Percentiles rank a stretch among this genome's conserved stretches.
These are phyloP conservation scores for Stenurella melanura DNA, from an alignment of 2,888 invertebrate species.

Conservation along the genomic window DNA sequence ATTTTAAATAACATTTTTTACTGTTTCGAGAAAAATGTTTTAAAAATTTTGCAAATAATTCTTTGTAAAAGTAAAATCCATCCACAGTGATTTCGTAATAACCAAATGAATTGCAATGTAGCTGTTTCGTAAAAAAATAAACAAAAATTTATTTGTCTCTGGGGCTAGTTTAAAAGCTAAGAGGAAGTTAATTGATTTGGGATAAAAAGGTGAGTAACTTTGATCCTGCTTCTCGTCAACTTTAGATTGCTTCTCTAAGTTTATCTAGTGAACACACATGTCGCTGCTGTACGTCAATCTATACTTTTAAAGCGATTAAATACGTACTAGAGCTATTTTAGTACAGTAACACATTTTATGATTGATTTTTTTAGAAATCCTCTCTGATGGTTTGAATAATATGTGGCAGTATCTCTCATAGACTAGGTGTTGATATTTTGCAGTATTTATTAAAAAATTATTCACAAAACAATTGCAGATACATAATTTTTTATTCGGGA, in stretches of 20 bases:
- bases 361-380: conserved; percentile 31
- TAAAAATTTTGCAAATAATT: no score
- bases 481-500: no score
- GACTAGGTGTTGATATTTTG: background rate
- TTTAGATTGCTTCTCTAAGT: conserved; percentile 69
- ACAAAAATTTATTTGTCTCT: conserved; percentile 51
- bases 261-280: conserved; percentile 67
- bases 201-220: conserved; percentile 69
- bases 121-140: no score
- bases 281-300: conserved; percentile 69
- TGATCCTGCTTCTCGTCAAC: conserved; percentile 72
- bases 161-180: conserved; percentile 63
- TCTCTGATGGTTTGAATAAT: conserved; percentile 3
- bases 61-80: no score
- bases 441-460: background rate
- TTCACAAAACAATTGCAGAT: no score
- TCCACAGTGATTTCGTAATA: no score
- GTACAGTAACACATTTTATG: conserved; percentile 35
- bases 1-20: no score
- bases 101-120: no score
- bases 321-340: conserved; percentile 38
- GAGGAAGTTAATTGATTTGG: conserved; percentile 69
- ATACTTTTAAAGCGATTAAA: conserved; percentile 56
- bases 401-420: background rate
- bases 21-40: no score